phyloP scores from a whole-genome alignment of 2,113 vertebrate genomes.

The Sigmodon hispidus region DNA sequence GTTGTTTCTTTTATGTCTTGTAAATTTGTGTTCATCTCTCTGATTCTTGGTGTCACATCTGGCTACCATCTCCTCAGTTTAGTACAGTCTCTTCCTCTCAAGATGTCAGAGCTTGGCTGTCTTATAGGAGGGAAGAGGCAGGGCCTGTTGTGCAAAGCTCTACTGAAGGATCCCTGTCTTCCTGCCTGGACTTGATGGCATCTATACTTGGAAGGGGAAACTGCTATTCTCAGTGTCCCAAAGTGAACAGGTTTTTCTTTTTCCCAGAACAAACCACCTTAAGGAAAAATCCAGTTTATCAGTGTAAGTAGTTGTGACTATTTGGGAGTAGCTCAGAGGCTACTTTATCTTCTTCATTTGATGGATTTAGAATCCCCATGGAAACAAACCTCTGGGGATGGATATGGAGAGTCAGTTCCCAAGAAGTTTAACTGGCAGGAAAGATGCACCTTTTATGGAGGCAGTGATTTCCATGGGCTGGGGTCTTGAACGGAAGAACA shows the following conservation, averaged over 20 bases:
- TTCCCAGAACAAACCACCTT: background rate
- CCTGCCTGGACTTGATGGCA: background rate
- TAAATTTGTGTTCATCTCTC: background rate
- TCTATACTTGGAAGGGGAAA: background rate
- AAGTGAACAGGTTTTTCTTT: background rate
- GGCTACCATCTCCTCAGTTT: background rate
- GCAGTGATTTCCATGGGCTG: background rate
- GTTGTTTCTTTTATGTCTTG: background rate
- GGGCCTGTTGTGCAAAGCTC: background rate
- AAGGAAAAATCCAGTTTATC: background rate
- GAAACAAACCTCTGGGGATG: background rate
- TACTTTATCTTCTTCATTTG: background rate
- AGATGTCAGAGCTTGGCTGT: background rate
- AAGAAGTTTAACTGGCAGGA: background rate
- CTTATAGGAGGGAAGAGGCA: background rate
- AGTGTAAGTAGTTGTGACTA: background rate
- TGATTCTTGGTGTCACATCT: background rate
- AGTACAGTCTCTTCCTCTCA: background rate
- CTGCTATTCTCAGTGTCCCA: background rate
- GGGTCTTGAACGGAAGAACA: background rate
- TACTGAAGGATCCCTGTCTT: background rate
- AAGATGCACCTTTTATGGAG: background rate
- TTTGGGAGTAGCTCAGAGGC: background rate
- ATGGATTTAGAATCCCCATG: background rate
- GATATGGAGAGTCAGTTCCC: background rate